Percentiles rank a stretch among this genome's conserved stretches.
These are phyloP conservation scores for Eubucco bourcierii DNA, from an alignment of 2,113 vertebrate species.

Conservation along the genomic window DNA sequence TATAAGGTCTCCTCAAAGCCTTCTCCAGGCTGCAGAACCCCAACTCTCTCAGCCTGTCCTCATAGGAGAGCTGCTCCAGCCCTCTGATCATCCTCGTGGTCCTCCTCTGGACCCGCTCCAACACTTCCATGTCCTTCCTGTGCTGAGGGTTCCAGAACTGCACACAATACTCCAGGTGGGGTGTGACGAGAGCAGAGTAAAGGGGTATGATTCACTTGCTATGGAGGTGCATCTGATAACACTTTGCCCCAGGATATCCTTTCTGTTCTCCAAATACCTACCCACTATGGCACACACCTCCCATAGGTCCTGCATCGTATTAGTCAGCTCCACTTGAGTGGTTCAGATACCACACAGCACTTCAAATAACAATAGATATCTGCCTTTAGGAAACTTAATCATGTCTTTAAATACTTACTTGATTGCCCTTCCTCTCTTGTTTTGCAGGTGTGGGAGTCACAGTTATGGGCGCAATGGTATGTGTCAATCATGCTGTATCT, in stretches of 20 bases:
- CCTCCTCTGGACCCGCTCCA: no score
- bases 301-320: neutral
- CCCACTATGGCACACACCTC: neutral
- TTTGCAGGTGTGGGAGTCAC: neutral
- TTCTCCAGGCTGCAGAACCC: no score
- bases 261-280: neutral
- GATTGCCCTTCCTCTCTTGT: neutral
- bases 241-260: neutral
- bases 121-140: no score
- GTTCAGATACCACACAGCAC: neutral
- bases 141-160: no score
- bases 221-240: neutral
- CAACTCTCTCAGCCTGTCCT: no score
- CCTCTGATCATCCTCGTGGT: no score
- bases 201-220: neutral
- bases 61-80: no score
- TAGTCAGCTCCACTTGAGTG: neutral
- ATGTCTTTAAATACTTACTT: neutral
- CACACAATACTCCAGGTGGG: no score
- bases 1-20: no score
- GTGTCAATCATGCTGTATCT: neutral
- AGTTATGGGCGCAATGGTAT: neutral
- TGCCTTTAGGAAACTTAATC: neutral
- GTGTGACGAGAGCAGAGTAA: no score
- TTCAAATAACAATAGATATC: neutral